Base-by-base conservation (phyloP, 1,140 invertebrate genomes). In the Mylabris phalerata region DNA sequence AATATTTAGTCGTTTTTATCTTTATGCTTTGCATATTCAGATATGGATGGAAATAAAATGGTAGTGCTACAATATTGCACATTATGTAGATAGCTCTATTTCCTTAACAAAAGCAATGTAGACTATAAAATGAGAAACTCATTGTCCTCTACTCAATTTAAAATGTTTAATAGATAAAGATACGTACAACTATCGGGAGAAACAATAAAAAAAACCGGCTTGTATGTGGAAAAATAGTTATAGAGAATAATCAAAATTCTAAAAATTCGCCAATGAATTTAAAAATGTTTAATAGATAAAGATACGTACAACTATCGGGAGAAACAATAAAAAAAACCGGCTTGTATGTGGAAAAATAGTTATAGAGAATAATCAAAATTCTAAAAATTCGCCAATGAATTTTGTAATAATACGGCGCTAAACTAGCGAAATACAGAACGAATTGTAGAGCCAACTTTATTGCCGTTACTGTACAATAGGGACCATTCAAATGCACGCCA, bases 121-220 rank as follows among this genome's bases (percentile, higher is more conserved):
- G 46, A 55, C 47, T 41, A 48, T 56, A 60, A 60, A 60, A 50
- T 44, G 51, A n/a, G 47, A 46, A 55, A 54, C 52, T 55, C 51
- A 60, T 60, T 60, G 58, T 60, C 52, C 58, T 60, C 58, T 47
- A 50, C 44, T 43, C 45, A 11, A 43, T 7, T 45, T 50, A 55
- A 54, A 60, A 61, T 61, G 52, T 61, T 61, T 61, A 61, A 61
- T 61, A 61, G 54, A 61, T 61, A 57, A 54, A 54, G 54, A 61
- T 57, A 57, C 45, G 51, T 40, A 3, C 45, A 38, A 46, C n/a
- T 41, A 46, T 60, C 38, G n/a, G 4, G 4, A 10, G 24, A 9
- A 38, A 50, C 40, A 32, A 50, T 39, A 50, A 50, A 27, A n/a
- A 38, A 38, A 19, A 27, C n/a, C 32, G 24, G n/a, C 3, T 27